Base-by-base conservation (phyloP, 1,140 invertebrate species). In the Aplysia californica region DNA sequence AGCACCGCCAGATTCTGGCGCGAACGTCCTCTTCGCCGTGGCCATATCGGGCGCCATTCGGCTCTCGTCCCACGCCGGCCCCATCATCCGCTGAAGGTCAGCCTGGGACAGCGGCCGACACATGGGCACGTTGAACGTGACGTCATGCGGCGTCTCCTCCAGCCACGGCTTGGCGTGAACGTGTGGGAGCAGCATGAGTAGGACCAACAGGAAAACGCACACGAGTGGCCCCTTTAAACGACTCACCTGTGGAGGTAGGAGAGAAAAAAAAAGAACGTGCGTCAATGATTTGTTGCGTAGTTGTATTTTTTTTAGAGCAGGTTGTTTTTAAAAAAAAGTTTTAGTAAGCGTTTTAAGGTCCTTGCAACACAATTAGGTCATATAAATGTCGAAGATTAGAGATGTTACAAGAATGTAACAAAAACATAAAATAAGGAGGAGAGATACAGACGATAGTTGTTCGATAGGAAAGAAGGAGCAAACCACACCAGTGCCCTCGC, bases 31-130 rank as follows among this genome's bases (percentile, higher is more conserved):
- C 64, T 83, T 79, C n/a, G 79, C 70, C 18, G 39, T 44, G 5
- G 71, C 69, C 69, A 81, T 76, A 31, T 78, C 67, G 31, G 72
- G 44, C 23, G 80, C 76, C 84, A 85, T 85, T 38, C 76, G 68
- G 29, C 56, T 74, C 1, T 59, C 36, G 65, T 85, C 84, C 55
- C 66, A 82, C 2, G 59, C 66, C 29, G 67, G 44, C 0, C 82
- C 80, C 76, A 83, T 77, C 36, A 61, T 66, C 26, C 66, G 58
- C n/a, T 73, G 77, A n/a, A 85, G 79, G 56, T 82, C 78, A 23
- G 76, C 31, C 1, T 50, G 31, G 23, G 80, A 71, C 1, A 85
- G 67, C 1, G 79, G 78, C 35, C 75, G 75, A 72, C 84, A 85
- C 66, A 79, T 68, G 55, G 65, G 50, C 29, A 76, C 79, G 6